Conservation (phyloP, 2,888 invertebrate genomes). For the Osmoderma eremita region DNA sequence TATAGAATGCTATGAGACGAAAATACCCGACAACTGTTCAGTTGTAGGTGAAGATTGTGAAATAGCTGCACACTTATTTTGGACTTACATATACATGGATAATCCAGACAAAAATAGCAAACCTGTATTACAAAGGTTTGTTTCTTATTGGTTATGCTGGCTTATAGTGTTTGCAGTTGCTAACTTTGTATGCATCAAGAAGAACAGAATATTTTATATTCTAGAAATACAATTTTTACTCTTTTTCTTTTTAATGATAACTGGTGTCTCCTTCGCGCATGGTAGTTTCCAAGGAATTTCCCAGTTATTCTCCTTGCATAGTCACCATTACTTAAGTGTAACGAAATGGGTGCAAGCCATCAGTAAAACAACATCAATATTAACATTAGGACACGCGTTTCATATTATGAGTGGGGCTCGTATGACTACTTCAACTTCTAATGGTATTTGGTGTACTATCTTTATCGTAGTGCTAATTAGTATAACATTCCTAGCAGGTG, state of each 20-base stretch:
- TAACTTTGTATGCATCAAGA: constrained; percentile 20
- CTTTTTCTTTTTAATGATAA: constrained; percentile 16
- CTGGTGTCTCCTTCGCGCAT: neutral
- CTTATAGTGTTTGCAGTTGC: constrained; percentile 25
- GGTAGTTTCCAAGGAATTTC: constrained; percentile 25
- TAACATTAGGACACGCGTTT: constrained; percentile 36
- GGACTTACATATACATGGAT: constrained; percentile 38
- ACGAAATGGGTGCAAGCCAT: constrained; percentile 41
- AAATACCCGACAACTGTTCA: constrained; percentile 29
- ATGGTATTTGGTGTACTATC: constrained; percentile 41
- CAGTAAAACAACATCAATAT: constrained; percentile 11
- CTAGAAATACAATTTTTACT: constrained; percentile 16
- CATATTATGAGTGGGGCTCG: constrained; percentile 43
- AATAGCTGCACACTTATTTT: constrained; percentile 22
- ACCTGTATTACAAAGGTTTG: constrained; percentile 32
- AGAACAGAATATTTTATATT: constrained; percentile 8
- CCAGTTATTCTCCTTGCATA: constrained; percentile 18
- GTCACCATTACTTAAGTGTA: constrained; percentile 8
- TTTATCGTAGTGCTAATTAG: constrained; percentile 34
- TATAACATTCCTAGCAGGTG: constrained; percentile 3
- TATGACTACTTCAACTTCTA: constrained; percentile 22
- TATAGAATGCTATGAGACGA: constrained; percentile 15
- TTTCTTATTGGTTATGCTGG: constrained; percentile 32
- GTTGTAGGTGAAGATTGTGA: neutral
- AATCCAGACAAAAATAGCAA: constrained; percentile 1